These are phyloP conservation scores for Lanius ludovicianus DNA, from an alignment of 2,113 vertebrate genomes.

Conservation along the genomic window DNA sequence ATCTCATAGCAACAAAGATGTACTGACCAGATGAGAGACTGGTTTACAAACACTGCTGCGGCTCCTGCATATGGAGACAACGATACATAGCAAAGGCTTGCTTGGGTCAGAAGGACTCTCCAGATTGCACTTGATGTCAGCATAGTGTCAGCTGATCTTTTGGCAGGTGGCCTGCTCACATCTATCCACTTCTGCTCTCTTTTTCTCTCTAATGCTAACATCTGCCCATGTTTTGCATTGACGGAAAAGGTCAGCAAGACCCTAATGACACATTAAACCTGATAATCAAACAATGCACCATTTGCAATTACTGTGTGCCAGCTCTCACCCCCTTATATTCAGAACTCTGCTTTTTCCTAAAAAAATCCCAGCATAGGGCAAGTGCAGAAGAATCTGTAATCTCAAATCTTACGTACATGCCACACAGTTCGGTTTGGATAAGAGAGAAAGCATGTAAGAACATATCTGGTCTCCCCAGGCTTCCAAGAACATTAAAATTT, in stretches of 20 bases:
- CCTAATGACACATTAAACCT: background rate
- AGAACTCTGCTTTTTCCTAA: background rate
- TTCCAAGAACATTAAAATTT: background rate
- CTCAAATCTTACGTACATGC: background rate
- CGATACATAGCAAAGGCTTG: accelerated
- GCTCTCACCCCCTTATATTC: background rate
- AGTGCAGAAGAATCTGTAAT: background rate
- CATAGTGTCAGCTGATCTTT: background rate
- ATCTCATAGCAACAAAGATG: background rate
- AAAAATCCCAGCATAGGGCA: background rate
- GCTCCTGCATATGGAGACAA: background rate
- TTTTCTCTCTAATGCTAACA: slow-evolving; percentile 15
- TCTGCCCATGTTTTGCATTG: background rate
- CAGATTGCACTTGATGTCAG: slow-evolving; percentile 35
- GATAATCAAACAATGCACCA: background rate
- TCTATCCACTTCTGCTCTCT: slow-evolving; percentile 18
- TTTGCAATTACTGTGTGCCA: background rate
- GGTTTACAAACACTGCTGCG: background rate
- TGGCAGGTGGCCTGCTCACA: background rate
- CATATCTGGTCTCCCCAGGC: background rate
- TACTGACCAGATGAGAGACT: background rate
- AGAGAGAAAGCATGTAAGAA: background rate
- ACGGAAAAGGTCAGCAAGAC: slow-evolving; percentile 11
- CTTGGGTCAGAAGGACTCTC: background rate
- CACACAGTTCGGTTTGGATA: background rate